These are phyloP conservation scores for Cololabis saira DNA, from an alignment of 2,113 vertebrate genomes.

Conservation along the genomic window DNA sequence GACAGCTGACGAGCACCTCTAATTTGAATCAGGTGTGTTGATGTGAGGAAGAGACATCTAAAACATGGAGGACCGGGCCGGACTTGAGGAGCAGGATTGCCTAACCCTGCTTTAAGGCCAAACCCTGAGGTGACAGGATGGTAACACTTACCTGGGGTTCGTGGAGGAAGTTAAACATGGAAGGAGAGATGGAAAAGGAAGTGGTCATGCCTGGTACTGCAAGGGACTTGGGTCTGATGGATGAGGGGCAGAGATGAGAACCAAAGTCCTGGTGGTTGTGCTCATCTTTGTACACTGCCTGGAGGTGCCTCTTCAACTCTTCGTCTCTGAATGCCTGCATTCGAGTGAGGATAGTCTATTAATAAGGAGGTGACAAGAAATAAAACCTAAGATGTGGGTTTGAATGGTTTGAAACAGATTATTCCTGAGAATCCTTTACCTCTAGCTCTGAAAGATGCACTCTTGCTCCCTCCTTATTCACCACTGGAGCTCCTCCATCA, in stretches of 20 bases:
- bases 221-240: constrained; percentile 89
- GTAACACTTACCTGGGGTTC: constrained; percentile 79
- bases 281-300: constrained; percentile 84
- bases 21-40: too few relatives aligned
- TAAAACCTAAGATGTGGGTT: not conserved
- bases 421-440: constrained; percentile 33
- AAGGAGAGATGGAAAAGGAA: constrained; percentile 56
- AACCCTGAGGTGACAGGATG: too few relatives aligned
- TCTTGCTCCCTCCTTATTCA: constrained; percentile 77
- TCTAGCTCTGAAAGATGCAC: constrained; percentile 83
- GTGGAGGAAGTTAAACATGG: constrained; percentile 71
- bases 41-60: too few relatives aligned
- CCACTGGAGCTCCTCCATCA: constrained; percentile 79
- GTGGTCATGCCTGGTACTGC: constrained; percentile 90
- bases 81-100: too few relatives aligned
- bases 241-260: constrained; percentile 67
- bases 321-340: constrained; percentile 72
- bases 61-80: too few relatives aligned
- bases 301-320: constrained; percentile 83
- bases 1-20: too few relatives aligned
- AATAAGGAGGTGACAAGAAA: constrained; percentile 1
- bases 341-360: not conserved
- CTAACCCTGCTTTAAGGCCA: too few relatives aligned
- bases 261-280: constrained; percentile 79
- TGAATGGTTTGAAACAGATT: not conserved